A percentile compares a stretch with the other conserved stretches of the same genome.
These are phyloP conservation scores for Drosophila dunni DNA, from an alignment of 1,140 invertebrate species.

Conservation along the genomic window DNA sequence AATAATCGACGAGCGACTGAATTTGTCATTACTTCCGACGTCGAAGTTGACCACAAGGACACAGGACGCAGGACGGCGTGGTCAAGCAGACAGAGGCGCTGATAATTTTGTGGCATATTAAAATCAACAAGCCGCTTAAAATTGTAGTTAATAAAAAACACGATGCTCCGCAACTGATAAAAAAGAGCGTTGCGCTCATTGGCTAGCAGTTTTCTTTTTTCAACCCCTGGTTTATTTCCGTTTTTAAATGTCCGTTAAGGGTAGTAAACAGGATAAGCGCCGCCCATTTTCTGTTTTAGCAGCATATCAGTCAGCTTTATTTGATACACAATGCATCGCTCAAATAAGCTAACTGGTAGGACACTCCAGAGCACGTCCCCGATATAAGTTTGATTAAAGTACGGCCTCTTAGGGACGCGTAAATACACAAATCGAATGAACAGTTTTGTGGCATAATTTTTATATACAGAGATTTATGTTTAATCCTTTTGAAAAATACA, in stretches of 20 bases:
- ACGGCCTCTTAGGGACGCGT: too few relatives aligned
- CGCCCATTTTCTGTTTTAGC: constrained; percentile 20
- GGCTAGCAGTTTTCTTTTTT: constrained; percentile 17
- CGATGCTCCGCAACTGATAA: constrained; percentile 45
- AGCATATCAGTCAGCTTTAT: constrained; percentile 9
- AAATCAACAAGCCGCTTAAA: constrained; percentile 58
- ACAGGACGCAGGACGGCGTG: constrained; percentile 19
- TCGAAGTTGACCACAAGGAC: constrained; percentile 23
- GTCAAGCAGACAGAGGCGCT: constrained; percentile 49
- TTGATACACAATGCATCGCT: background rate
- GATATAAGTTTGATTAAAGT: too few relatives aligned
- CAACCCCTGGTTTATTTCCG: constrained; percentile 37
- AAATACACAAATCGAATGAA: too few relatives aligned
- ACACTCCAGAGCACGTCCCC: background rate
- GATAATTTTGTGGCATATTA: constrained; percentile 54
- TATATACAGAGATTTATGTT: too few relatives aligned
- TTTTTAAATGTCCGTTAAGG: constrained; percentile 24
- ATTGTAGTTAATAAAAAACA: constrained; percentile 62
- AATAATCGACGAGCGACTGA: constrained; percentile 67
- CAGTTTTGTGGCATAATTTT: too few relatives aligned
- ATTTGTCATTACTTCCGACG: constrained; percentile 58
- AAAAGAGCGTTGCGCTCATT: constrained; percentile 38
- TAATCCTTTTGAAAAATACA: too few relatives aligned
- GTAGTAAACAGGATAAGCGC: constrained; percentile 39
- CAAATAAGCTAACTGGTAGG: constrained; percentile 2